Evolutionary conservation across 2,113 vertebrate genomes (phyloP), one percentile per base, ranked within the genome.

Genomic region (Neomonachus schauinslandi): DNA sequence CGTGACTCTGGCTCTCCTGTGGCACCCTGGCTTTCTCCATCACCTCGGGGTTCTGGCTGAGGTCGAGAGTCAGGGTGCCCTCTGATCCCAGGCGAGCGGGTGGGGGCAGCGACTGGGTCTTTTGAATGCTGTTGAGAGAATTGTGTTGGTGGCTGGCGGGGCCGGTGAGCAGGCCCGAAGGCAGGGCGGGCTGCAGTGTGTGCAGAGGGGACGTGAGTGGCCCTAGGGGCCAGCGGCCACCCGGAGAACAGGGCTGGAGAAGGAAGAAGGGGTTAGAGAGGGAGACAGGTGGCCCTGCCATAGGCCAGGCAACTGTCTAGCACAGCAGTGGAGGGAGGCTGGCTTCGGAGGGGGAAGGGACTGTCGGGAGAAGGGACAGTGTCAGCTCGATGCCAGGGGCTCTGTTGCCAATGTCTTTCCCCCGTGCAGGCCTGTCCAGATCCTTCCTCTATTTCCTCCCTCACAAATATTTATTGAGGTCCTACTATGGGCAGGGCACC

Each of bases 181-280:
- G 51, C 51, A 67, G 49, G 83, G 26, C 16, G 55, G 71, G 88
- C n/a, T 18, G 13, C 51, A 5, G 16, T 4, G 15, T 26, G 55
- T 0, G 19, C 72, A 24, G 83, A 10, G 33, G 7, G 2, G 55
- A 77, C 0, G 0, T 4, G 61, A 36, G 0, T 6, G 61, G 33
- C n/a, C 57, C 0, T 0, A 12, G 24, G 16, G 57, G 71, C 74
- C 51, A 11, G 22, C 0, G 42, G 69, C 55, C 69, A 74, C 14
- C 19, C 5, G 28, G 77, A 87, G 76, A 67, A 24, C 57, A 80
- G 65, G 39, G 24, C 0, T 13, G 7, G 46, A n/a, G 67, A 49
- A 57, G 10, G 21, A 91, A 65, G 69, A 67, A 63, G 14, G 61
- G 46, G 31, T n/a, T 21, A 0, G 53, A 49, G 33, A 15, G 18